These are phyloP conservation scores for Salminus brasiliensis DNA, from an alignment of 2,113 vertebrate species.

Conservation along the genomic window DNA sequence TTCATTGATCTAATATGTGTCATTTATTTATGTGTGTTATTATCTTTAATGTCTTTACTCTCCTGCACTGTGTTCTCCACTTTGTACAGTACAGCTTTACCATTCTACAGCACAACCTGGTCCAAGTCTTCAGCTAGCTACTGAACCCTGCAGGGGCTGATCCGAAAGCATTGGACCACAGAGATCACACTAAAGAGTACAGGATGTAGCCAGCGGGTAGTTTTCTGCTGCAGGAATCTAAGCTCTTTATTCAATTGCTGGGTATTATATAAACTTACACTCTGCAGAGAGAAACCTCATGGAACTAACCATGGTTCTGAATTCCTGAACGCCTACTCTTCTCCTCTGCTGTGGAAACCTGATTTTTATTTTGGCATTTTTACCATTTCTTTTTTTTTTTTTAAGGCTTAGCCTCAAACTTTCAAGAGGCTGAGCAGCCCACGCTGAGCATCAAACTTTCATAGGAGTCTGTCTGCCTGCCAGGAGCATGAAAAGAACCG, in stretches of 20 bases:
- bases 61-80: no score
- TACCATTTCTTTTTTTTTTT: neutral
- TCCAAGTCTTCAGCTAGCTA: neutral
- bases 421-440: neutral
- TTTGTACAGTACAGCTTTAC: no score
- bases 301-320: conserved; percentile 52
- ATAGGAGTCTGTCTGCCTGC: neutral
- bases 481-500: neutral
- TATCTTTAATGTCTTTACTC: no score
- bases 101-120: no score
- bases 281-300: neutral
- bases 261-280: neutral
- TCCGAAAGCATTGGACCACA: neutral
- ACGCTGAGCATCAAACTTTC: neutral
- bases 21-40: no score
- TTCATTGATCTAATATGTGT: no score
- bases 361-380: neutral
- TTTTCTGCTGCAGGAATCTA: neutral
- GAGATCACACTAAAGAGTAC: neutral
- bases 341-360: neutral
- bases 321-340: neutral
- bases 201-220: neutral
- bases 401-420: neutral
- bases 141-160: neutral
- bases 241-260: neutral